Base-by-base conservation (phyloP, 2,888 invertebrate species). In the Pollenia griseotomentosa region DNA sequence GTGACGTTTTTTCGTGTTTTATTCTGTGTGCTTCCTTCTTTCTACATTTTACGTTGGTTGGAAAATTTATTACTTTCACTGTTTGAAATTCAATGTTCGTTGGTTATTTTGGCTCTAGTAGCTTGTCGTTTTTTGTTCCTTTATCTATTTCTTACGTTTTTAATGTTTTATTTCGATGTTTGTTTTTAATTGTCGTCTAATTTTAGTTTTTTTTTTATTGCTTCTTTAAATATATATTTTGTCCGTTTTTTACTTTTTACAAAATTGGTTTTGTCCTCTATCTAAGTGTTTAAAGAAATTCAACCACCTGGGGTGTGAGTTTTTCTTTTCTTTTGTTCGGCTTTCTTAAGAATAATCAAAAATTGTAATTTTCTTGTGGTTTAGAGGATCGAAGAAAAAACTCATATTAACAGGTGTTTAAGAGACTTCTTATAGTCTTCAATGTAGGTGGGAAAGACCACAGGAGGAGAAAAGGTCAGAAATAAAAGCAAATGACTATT, bases 131-230 rank as follows among this genome's bases (percentile, higher is more conserved):
- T 79, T 61, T 33, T 23, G 2, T 33, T 33, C 33, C 33, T 33
- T 68, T 63, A 66, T 65, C 63, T 73, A 23, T 74, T 63, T 44
- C 53, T 78, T 55, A 42, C 19, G 33, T 61, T 73, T 40, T 55
- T 40, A 51, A 57, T 71, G 55, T 59, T 84, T 77, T 68, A 16
- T 59, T 48, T 79, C 74, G 16, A 75, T 80, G 83, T 86, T 83
- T 59, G 71, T 73, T 86, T 83, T 83, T 80, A 86, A 71, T 83
- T 86, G 83, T 71, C 83, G 79, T 71, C 83, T 86, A 86, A 86
- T 86, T 83, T 83, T 65, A 79, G 53, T 86, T 66, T 66, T 55
- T 66, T 55, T 80, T 71, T 77, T 78, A 71, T 78, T 63, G 65
- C 44, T 79, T 70, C 61, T 48, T 42, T 53, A 70, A 14, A 51